Conservation (phyloP, 1,140 invertebrate genomes). For the Melitaea cinxia region DNA sequence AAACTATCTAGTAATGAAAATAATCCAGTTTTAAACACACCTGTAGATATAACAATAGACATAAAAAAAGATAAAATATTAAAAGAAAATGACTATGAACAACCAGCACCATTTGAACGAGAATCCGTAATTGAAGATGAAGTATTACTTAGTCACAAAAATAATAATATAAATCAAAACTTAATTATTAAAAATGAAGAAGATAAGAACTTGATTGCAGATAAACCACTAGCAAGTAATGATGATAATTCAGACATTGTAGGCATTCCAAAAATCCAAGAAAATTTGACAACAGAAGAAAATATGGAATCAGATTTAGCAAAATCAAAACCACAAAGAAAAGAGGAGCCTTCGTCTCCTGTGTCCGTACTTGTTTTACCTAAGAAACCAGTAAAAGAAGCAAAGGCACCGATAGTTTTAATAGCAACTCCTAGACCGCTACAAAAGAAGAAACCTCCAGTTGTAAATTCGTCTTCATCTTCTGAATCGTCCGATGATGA, state of each 20-base stretch:
- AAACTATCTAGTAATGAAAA: neutral
- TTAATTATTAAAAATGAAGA: neutral
- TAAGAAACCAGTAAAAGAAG: conserved; percentile 77
- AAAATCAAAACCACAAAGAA: conserved; percentile 4
- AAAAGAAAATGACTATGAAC: neutral
- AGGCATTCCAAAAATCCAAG: neutral
- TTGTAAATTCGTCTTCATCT: conserved; percentile 70
- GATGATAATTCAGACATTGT: neutral
- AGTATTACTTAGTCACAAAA: neutral
- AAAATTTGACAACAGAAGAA: neutral
- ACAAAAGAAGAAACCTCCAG: conserved; percentile 76
- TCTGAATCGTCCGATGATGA: conserved; percentile 72
- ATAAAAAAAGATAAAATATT: neutral
- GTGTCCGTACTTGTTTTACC: neutral
- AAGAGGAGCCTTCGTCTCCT: neutral
- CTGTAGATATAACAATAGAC: neutral
- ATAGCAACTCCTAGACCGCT: conserved; percentile 83
- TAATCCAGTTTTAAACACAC: neutral
- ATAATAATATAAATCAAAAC: neutral
- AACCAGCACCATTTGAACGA: neutral
- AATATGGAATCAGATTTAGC: neutral
- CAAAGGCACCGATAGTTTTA: conserved; percentile 79
- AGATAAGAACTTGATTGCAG: neutral
- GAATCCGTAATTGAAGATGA: neutral
- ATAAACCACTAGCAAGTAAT: neutral